Base-by-base conservation (phyloP, 1,140 invertebrate genomes). In the Pomacea maculata region DNA sequence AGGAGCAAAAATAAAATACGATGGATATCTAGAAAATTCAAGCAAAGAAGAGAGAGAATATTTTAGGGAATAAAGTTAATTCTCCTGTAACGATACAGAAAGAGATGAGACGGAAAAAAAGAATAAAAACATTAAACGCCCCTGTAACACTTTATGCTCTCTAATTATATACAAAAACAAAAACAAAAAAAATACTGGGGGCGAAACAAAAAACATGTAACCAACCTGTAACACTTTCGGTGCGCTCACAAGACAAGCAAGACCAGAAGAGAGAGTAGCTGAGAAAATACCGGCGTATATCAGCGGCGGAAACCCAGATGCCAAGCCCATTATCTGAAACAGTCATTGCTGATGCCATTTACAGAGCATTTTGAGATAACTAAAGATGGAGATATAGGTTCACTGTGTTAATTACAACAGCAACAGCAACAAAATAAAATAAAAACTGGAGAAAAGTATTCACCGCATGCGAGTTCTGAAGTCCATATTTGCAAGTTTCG, bases 211-310 rank as follows among this genome's bases (percentile, higher is more conserved):
- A n/a, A n/a, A 6, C 34, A 29, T 70, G 25, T 99, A 74, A 96
- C 72, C 73, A 95, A 92, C 57, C 57, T 61, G 57, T 61, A 61
- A 61, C 15, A 61, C 57, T 1, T 61, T 61, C 1, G 57, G 57
- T 61, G 57, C 57, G 57, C 97, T 97, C n/a, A 99, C 93, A 54
- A 99, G 92, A 92, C 97, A 97, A 0, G 97, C 98, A 9, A 99
- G 92, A 7, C 98, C 97, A 7, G 97, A 99, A 52, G 96, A 98
- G 0, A 99, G 91, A 0, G 97, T 98, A 1, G 98, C 98, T 0
- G 98, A 97, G 92, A 98, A 99, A 89, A 98, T 99, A 10, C 98
- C 98, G 8, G 95, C 96, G 87, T 98, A 97, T 86, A 99, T 98
- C 1, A 99, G 92, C 0, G 96, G 96, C 15, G 95, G 95, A 94